These are phyloP conservation scores for Sebastes oblongus DNA, from an alignment of 2,797 vertebrate species.

Conservation along the genomic window DNA sequence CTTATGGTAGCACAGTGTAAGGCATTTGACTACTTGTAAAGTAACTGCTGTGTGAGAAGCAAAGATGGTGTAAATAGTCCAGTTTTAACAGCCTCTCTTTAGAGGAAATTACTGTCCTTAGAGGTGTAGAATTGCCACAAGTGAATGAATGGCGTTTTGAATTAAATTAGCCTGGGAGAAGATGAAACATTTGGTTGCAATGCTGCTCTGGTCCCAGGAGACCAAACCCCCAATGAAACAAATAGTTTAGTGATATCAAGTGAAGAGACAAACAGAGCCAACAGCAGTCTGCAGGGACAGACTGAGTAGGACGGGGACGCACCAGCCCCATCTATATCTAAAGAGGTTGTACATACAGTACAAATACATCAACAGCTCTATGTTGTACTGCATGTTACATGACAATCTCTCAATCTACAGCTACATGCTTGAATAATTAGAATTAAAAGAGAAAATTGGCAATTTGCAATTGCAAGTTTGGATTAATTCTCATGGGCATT, in stretches of 20 bases:
- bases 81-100: not conserved
- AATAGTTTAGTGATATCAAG: slow-evolving; percentile 14
- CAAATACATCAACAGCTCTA: not conserved
- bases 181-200: slow-evolving; percentile 18
- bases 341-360: not conserved
- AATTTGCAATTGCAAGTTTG: not conserved
- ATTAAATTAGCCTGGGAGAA: slow-evolving; percentile 26
- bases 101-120: not conserved
- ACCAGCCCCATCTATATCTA: not conserved
- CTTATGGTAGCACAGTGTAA: not conserved
- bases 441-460: not conserved
- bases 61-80: not conserved
- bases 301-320: not conserved
- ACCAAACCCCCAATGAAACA: slow-evolving; percentile 11
- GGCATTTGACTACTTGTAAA: not conserved
- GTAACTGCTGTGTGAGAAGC: not conserved
- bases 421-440: not conserved
- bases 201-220: not conserved
- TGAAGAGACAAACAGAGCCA: slow-evolving; percentile 3
- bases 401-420: not conserved
- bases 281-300: not conserved
- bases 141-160: not conserved
- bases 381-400: not conserved
- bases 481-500: not conserved
- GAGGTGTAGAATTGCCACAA: slow-evolving; percentile 2